Percentiles rank a stretch among this genome's conserved stretches.
Evolutionary conservation across 2,113 vertebrate genomes (phyloP).

Genomic region (Lonchura striata): DNA sequence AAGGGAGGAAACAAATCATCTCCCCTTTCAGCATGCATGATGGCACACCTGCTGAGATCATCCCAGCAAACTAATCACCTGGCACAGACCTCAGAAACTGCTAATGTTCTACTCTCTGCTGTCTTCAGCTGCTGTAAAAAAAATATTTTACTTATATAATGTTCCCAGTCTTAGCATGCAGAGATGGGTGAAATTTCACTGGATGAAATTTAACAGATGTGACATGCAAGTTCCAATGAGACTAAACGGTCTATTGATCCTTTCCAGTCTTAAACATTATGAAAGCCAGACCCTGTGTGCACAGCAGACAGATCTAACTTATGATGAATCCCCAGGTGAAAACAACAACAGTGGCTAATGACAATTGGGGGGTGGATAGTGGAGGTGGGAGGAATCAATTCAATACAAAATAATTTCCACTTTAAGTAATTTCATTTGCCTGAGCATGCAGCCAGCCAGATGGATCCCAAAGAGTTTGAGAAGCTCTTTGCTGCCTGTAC

Average conservation of each 20-base stretch:
- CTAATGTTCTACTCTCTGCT: neutral
- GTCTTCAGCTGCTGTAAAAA: neutral
- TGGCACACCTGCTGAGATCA: slow-evolving; percentile 36
- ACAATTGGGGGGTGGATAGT: neutral
- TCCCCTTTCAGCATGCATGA: neutral
- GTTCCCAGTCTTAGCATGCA: neutral
- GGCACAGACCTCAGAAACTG: neutral
- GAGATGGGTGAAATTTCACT: neutral
- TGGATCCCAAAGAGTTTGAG: neutral
- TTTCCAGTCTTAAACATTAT: slow-evolving; percentile 21
- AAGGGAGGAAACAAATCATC: neutral
- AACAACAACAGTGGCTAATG: slow-evolving; percentile 7
- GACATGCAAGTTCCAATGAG: neutral
- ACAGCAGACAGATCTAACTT: neutral
- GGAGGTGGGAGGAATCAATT: neutral
- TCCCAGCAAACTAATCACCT: neutral
- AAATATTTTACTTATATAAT: neutral
- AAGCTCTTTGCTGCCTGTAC: neutral
- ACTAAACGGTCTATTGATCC: slow-evolving; percentile 53
- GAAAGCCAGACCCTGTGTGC: slow-evolving; percentile 30
- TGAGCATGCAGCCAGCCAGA: neutral
- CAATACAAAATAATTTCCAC: slow-evolving; percentile 15
- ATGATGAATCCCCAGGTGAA: slow-evolving; percentile 42
- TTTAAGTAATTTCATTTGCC: slow-evolving; percentile 15
- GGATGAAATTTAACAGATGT: slow-evolving; percentile 35